phyloP scores from a whole-genome alignment of 2,113 vertebrate species.

The Cichladusa arquata region DNA sequence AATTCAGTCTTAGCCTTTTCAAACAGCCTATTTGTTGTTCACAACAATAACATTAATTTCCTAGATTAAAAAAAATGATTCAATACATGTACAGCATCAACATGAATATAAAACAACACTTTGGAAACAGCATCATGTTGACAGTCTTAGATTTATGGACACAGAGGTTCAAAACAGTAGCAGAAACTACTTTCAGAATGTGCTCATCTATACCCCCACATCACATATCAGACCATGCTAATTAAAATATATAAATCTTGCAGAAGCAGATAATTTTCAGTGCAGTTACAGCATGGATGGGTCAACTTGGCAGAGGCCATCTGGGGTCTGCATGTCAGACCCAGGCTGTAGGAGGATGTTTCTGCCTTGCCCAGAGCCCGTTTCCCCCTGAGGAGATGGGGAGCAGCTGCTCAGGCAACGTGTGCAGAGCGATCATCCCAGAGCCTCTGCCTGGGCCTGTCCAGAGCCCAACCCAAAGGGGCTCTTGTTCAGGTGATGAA shows the following conservation, averaged over 20 bases:
- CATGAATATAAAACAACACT: not conserved
- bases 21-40: not conserved
- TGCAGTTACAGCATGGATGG: not conserved
- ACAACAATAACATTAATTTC: not conserved
- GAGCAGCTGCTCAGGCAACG: not conserved
- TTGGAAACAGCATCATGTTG: not conserved
- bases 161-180: not conserved
- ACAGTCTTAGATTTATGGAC: not conserved
- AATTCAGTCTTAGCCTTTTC: not conserved
- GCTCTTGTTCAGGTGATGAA: not conserved
- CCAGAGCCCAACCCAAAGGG: not conserved
- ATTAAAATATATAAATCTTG: not conserved
- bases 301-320: not conserved
- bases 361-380: not conserved
- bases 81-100: not conserved
- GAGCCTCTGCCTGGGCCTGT: not conserved
- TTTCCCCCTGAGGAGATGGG: not conserved
- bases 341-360: not conserved
- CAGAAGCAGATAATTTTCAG: not conserved
- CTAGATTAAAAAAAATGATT: not conserved
- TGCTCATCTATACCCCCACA: not conserved
- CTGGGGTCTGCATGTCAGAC: not conserved
- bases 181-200: not conserved
- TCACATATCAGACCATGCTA: not conserved
- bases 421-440: fast-evolving